These are phyloP conservation scores for Copsychus sechellarum DNA, from an alignment of 2,113 vertebrate genomes.

Conservation along the genomic window DNA sequence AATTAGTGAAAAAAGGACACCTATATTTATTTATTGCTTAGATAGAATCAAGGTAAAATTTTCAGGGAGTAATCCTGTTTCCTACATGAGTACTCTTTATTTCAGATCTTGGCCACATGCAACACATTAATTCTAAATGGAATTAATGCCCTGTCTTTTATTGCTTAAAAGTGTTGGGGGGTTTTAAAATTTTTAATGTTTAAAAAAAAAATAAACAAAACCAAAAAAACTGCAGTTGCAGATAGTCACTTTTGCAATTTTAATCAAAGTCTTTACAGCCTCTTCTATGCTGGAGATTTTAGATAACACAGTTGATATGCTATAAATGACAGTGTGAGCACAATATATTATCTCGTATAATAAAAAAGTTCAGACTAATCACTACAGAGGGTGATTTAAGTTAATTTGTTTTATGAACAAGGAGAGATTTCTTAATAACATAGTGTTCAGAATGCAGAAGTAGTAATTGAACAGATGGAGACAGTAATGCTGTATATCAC, in stretches of 20 bases:
- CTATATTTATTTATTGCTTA: background rate
- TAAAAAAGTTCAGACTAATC: background rate
- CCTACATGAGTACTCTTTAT: background rate
- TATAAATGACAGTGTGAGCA: background rate
- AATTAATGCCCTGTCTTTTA: background rate
- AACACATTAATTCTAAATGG: background rate
- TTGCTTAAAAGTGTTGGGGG: background rate
- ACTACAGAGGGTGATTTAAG: background rate
- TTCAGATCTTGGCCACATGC: background rate
- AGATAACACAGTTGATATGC: background rate
- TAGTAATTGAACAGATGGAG: slow-evolving; percentile 27
- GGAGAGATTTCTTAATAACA: background rate
- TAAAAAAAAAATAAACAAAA: background rate
- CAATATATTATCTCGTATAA: background rate
- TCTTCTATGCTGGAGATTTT: background rate
- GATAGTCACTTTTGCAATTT: background rate
- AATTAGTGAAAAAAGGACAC: background rate
- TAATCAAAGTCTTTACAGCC: background rate
- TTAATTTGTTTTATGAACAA: background rate
- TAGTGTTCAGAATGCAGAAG: background rate
- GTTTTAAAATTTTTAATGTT: background rate
- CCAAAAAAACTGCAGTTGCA: background rate
- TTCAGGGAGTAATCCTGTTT: background rate
- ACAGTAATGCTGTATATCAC: background rate
- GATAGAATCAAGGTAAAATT: background rate